Percentiles rank a stretch among this genome's conserved stretches.
phyloP scores from a whole-genome alignment of 2,888 invertebrate species.

The Euclidia mi region DNA sequence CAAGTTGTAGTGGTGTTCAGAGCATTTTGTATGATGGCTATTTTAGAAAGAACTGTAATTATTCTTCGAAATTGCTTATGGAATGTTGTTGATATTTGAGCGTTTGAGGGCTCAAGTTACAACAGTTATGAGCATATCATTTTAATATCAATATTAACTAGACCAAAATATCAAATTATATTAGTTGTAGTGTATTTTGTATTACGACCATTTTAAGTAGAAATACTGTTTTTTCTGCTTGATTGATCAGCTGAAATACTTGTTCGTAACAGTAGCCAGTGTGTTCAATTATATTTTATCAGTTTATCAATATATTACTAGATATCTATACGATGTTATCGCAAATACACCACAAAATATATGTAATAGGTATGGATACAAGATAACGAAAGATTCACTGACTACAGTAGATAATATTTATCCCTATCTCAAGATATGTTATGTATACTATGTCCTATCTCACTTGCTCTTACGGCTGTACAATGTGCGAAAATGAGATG shows the following conservation, averaged over 20 bases:
- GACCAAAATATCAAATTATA: too few species aligned
- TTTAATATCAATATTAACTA: too few species aligned
- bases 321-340: conserved; percentile 1
- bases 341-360: conserved; percentile 1
- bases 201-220: too few species aligned
- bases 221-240: too few species aligned
- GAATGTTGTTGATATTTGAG: too few species aligned
- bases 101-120: too few species aligned
- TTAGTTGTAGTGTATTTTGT: too few species aligned
- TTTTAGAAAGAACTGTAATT: conserved; percentile 3
- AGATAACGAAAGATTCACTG: neutral
- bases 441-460: too few species aligned
- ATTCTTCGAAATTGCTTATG: neutral
- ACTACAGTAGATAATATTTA: neutral
- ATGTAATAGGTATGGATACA: neutral
- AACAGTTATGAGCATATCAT: too few species aligned
- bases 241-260: conserved; percentile 2
- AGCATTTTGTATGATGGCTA: neutral
- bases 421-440: too few species aligned
- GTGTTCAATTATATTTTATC: conserved; percentile 9
- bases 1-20: conserved; percentile 10
- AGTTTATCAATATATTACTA: conserved; percentile 10
- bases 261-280: conserved; percentile 1
- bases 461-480: too few species aligned
- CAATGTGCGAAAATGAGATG: too few species aligned